These are phyloP conservation scores for Peromyscus attwateri DNA, from an alignment of 2,797 vertebrate species.

Conservation along the genomic window DNA sequence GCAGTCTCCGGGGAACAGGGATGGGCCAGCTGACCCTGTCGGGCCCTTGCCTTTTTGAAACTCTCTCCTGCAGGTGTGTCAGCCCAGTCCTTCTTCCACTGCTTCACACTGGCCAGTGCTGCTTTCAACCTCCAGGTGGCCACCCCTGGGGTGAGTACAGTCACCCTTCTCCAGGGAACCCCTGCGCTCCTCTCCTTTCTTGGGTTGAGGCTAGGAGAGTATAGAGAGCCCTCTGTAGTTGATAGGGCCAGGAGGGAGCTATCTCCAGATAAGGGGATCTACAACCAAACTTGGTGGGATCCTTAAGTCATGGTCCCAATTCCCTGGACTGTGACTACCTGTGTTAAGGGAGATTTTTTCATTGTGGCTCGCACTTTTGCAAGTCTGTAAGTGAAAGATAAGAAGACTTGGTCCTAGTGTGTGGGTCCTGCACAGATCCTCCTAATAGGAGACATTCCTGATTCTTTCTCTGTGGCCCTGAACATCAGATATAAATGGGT, in stretches of 20 bases:
- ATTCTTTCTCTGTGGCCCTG: neutral
- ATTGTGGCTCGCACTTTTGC: accelerated
- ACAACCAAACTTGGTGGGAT: neutral
- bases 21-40: neutral
- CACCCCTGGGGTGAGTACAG: conserved; percentile 94
- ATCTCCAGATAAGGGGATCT: neutral
- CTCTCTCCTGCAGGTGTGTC: conserved; percentile 92
- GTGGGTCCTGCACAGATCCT: too few species aligned
- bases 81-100: conserved; percentile 95
- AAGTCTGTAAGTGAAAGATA: neutral
- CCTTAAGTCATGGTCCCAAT: neutral
- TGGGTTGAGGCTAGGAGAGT: neutral
- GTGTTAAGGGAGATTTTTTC: neutral
- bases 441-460: neutral
- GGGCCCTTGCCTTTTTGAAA: accelerated
- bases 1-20: neutral
- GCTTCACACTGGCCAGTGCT: conserved; percentile 92
- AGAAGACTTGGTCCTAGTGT: neutral
- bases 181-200: neutral
- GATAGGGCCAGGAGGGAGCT: neutral
- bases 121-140: conserved; percentile 97
- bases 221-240: too few species aligned
- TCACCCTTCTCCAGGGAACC: too few species aligned
- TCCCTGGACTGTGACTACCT: neutral
- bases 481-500: neutral